Evolutionary conservation across 2,113 vertebrate species (phyloP), one percentile per base, ranked within the genome.

Genomic region (Xenotilapia leptura): DNA sequence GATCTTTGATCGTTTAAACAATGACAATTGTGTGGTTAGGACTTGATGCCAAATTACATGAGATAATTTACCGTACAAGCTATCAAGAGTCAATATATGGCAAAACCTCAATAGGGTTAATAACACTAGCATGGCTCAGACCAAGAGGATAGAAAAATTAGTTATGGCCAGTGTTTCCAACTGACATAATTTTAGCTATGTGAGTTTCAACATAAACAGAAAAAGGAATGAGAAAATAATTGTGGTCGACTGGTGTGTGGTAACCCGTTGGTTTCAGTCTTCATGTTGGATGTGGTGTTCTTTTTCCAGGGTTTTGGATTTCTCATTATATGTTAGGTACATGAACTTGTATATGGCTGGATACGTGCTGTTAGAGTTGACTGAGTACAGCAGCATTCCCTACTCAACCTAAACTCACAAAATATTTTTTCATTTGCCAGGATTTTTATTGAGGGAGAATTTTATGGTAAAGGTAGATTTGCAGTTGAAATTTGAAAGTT

Each of bases 201-300:
- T 26, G 91, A 93, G 92, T 82, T 94, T 95, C 90, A 94, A 94
- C 89, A 94, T 91, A 94, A 95, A 95, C 92, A 95, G 90, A 89
- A 84, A 88, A 90, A 90, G 90, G 86, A 94, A 95, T 94, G 94
- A 92, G 92, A 93, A 94, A 94, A 95, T 88, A 89, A 93, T 90
- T 94, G 94, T 91, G 90, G 93, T 92, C 49, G 42, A 84, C 86
- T 92, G 83, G 90, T 91, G 93, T 93, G 92, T 89, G 93, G 93
- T 93, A 89, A 86, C 85, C 83, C 80, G 11, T 86, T 77, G 73
- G 73, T 77, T 55, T 85, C 92, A 93, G 62, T 86, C 79, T 84
- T 75, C 83, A 82, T 89, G 88, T 90, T 94, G 91, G 91, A 94
- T 90, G 89, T 86, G 80, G 45, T 80, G 23, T 17, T 23, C 83